Conservation (phyloP, 2,888 invertebrate species). For the Coelinius sp. region DNA sequence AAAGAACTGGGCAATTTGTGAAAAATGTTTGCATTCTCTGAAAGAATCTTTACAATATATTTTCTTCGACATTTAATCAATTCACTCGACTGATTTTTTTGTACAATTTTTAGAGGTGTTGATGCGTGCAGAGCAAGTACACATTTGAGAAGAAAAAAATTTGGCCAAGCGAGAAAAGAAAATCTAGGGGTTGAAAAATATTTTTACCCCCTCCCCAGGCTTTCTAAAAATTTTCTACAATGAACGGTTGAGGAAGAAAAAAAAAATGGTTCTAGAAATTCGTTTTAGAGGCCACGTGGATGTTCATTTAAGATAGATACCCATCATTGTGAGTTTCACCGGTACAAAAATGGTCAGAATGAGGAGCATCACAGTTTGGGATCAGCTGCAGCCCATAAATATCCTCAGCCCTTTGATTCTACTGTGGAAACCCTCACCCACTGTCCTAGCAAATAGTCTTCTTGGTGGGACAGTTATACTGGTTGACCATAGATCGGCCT, state of each 20-base stretch:
- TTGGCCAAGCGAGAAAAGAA: not conserved
- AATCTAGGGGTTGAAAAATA: not conserved
- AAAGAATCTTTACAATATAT: constrained; percentile 6
- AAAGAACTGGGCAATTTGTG: constrained; percentile 6
- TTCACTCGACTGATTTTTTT: constrained; percentile 4
- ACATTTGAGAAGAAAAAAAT: not conserved
- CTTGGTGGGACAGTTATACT: constrained; percentile 43
- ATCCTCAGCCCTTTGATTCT: constrained; percentile 52
- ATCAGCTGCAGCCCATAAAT: constrained; percentile 61
- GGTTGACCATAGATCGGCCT: constrained; percentile 51
- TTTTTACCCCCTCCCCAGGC: not conserved
- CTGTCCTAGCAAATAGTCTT: constrained; percentile 42
- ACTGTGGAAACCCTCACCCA: constrained; percentile 14
- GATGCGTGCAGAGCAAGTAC: not conserved
- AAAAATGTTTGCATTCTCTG: constrained; percentile 18
- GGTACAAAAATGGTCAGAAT: constrained; percentile 8
- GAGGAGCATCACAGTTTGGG: constrained; percentile 44
- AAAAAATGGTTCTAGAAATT: constrained; percentile 13
- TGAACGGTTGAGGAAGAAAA: not conserved
- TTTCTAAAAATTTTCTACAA: not conserved
- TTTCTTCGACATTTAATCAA: constrained; percentile 18
- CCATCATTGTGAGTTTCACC: constrained; percentile 27
- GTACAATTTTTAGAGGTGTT: constrained; percentile 1
- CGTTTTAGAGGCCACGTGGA: constrained; percentile 16
- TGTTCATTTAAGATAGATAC: constrained; percentile 27